Conservation (phyloP, 2,888 invertebrate species). For the Acanthococcus lagerstroemiae region DNA sequence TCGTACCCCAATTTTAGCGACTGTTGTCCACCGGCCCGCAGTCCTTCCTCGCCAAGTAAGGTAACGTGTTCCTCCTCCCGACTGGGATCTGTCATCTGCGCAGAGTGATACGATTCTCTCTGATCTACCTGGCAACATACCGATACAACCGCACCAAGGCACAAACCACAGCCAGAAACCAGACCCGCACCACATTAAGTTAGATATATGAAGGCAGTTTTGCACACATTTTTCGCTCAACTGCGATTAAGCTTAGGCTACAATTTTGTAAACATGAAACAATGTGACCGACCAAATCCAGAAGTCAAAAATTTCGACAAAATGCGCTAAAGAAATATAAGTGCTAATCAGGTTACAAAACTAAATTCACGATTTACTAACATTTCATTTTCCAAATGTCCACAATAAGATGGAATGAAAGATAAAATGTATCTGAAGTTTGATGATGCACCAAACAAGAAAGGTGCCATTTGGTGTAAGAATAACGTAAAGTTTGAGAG, state of each 20-base stretch:
- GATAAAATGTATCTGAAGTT: too few relatives aligned
- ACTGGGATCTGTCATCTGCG: slow-evolving; percentile 95
- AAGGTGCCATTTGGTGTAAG: too few relatives aligned
- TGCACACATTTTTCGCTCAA: neutral
- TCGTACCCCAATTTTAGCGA: slow-evolving; percentile 91
- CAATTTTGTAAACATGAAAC: slow-evolving; percentile 10
- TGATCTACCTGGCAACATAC: slow-evolving; percentile 62
- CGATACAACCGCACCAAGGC: slow-evolving; percentile 39
- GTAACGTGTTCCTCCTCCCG: slow-evolving; percentile 93
- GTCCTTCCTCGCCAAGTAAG: slow-evolving; percentile 90
- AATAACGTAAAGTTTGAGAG: too few relatives aligned
- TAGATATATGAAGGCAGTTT: slow-evolving; percentile 20
- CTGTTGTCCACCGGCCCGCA: slow-evolving; percentile 81
- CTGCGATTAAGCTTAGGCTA: slow-evolving; percentile 23
- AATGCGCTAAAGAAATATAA: too few relatives aligned
- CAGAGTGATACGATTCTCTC: slow-evolving; percentile 54
- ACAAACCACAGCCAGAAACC: slow-evolving; percentile 23
- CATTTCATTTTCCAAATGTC: too few relatives aligned
- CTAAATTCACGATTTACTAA: too few relatives aligned
- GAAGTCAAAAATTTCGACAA: neutral
- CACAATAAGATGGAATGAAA: too few relatives aligned
- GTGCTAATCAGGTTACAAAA: too few relatives aligned
- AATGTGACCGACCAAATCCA: too few relatives aligned
- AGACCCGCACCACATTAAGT: slow-evolving; percentile 11
- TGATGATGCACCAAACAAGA: too few relatives aligned